phyloP scores from a whole-genome alignment of 1,140 invertebrate genomes.

The Nomia melanderi region DNA sequence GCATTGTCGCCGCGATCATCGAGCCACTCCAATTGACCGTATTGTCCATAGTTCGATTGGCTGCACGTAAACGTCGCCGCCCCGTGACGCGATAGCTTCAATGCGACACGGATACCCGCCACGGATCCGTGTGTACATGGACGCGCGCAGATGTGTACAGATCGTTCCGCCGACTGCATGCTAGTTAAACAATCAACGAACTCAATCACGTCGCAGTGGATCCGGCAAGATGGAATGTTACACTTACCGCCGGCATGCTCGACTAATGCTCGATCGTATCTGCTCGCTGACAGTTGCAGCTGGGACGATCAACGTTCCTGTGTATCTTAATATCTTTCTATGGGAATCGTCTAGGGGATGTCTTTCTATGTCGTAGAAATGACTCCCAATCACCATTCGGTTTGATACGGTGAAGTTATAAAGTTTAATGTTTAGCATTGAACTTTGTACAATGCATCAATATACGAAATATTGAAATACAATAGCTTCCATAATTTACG shows the following conservation, averaged over 20 bases:
- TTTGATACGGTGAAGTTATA: too few species aligned
- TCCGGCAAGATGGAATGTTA: not conserved
- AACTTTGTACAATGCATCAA: too few species aligned
- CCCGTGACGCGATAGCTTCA: not conserved
- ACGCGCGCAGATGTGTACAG: not conserved
- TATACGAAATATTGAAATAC: too few species aligned
- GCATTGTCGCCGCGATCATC: conserved; percentile 64
- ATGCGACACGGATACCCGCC: not conserved
- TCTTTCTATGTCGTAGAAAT: too few species aligned
- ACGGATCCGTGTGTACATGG: not conserved
- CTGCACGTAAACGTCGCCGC: conserved; percentile 13
- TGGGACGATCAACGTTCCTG: too few species aligned
- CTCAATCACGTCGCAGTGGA: not conserved
- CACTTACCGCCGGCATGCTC: not conserved
- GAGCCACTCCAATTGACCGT: conserved; percentile 64
- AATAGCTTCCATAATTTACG: too few species aligned
- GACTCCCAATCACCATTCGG: too few species aligned
- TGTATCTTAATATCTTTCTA: too few species aligned
- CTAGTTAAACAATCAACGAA: not conserved
- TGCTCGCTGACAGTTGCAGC: not conserved
- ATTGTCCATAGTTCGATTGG: conserved; percentile 60
- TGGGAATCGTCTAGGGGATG: too few species aligned
- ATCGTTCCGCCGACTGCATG: not conserved
- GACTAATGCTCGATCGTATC: not conserved
- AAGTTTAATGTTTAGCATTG: too few species aligned